Evolutionary conservation across 2,888 invertebrate genomes (phyloP).

Genomic region (Drosophila sordidula): DNA sequence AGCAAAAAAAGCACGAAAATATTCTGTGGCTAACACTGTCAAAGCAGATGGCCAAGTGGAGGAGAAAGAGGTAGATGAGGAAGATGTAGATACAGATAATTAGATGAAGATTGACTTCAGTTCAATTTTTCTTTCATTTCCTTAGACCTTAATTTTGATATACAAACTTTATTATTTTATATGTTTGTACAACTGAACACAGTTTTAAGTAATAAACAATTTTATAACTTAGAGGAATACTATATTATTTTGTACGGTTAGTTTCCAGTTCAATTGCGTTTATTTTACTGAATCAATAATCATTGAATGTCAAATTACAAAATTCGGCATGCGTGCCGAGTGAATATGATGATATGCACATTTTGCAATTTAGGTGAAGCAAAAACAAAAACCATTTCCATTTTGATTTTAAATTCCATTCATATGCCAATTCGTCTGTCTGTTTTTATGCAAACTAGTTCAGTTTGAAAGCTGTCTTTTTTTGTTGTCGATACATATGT

Average conservation of each 20-base stretch:
- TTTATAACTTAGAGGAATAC: slow-evolving; percentile 1
- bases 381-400: no score
- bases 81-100: slow-evolving; percentile 52
- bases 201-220: slow-evolving; percentile 50
- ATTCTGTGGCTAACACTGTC: slow-evolving; percentile 17
- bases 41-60: slow-evolving; percentile 54
- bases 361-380: no score
- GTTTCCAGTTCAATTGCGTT: no score
- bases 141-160: slow-evolving; percentile 32
- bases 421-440: no score
- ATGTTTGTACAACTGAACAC: slow-evolving; percentile 30
- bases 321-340: no score
- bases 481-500: no score
- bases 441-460: no score
- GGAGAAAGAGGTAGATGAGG: slow-evolving; percentile 46
- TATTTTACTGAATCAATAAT: no score
- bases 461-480: no score
- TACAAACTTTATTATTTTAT: slow-evolving; percentile 16
- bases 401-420: no score
- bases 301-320: no score
- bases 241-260: not conserved
- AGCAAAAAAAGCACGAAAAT: slow-evolving; percentile 85
- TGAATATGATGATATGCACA: no score
- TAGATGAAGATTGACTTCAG: slow-evolving; percentile 22
- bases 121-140: slow-evolving; percentile 4